Percentiles rank a stretch among this genome's conserved stretches.
These are phyloP conservation scores for Umimayanthus chanpuru DNA, from an alignment of 92 coral and sea anemone species.

Conservation along the genomic window DNA sequence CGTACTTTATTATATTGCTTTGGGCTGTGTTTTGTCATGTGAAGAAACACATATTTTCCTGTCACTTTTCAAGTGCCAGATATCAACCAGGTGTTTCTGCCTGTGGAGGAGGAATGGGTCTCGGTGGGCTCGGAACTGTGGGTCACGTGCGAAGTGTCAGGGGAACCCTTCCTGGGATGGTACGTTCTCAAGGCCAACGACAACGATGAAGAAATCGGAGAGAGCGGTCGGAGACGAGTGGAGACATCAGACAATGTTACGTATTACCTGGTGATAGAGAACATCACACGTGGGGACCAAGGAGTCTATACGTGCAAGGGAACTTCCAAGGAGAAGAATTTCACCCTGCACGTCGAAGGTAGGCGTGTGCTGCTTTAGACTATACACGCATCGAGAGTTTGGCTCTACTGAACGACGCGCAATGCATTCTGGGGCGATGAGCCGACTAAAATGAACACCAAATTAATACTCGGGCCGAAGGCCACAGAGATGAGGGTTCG, in stretches of 20 bases:
- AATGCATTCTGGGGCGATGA: too few relatives aligned
- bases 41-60: too few relatives aligned
- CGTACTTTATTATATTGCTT: too few relatives aligned
- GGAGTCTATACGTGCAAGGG: slow-evolving; percentile 21
- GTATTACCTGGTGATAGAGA: slow-evolving; percentile 11
- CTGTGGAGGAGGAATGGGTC: slow-evolving; percentile 1
- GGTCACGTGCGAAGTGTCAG: slow-evolving; percentile 26
- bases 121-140: slow-evolving; percentile 6
- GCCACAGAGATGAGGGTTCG: too few relatives aligned
- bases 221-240: slow-evolving; percentile 13
- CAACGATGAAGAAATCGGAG: slow-evolving; percentile 1
- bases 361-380: background rate
- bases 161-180: slow-evolving; percentile 26
- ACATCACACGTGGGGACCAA: background rate
- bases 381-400: background rate
- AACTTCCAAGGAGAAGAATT: slow-evolving; percentile 8
- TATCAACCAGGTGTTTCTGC: background rate
- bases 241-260: background rate
- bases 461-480: too few relatives aligned
- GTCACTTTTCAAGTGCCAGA: background rate
- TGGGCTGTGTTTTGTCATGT: too few relatives aligned
- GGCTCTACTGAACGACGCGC: too few relatives aligned
- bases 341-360: slow-evolving; percentile 12
- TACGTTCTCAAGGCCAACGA: background rate
- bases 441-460: too few relatives aligned